Base-by-base conservation (phyloP, 2,888 invertebrate genomes). In the Smittia aterrima region DNA sequence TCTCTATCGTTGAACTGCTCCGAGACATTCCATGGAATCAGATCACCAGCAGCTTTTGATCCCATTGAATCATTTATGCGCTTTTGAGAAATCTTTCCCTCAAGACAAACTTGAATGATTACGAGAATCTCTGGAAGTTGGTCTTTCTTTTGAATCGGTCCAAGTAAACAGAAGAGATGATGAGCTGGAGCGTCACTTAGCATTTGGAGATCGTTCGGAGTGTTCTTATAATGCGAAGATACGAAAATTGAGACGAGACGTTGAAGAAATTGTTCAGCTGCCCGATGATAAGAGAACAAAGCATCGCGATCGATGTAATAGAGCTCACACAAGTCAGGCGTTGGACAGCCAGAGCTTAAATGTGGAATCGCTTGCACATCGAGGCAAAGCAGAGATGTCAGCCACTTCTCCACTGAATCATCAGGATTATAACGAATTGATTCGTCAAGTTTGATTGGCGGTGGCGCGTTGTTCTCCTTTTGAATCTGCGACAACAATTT, bases 131-230 rank as follows among this genome's bases (percentile, higher is more conserved):
- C 97, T 0, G 98, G 98, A 77, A 98, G 84, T 54, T 86, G 89
- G 75, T 87, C 85, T 78, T 88, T 87, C 0, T 90, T 86, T 78
- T 91, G 87, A 0, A 95, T 88, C 0, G 98, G 98, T 0, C 93
- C 93, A 76, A 98, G 85, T 47, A 99, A 85, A 77, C 96, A 97
- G 84, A 98, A 99, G 74, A 99, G 83, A 81, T 97, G 95, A 84
- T 99, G 99, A 0, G 97, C 97, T 0, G 99, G 98, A 16, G 99
- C 98, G 84, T 99, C 99, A 13, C 98, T 96, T 85, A 99, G 87
- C 87, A 99, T 90, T 85, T 99, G 98, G 54, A 99, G 86, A 85
- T 99, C 99, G 84, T 99, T 98, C 0, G 99, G 99, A 75, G 94
- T 94, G 85, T 99, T 99, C 90, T 98, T 99, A 82, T 99, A 99